Percentiles rank a stretch among this genome's conserved stretches.
Evolutionary conservation across 92 coral and sea anemone genomes (phyloP).

Genomic region (Phenganax marumi): DNA sequence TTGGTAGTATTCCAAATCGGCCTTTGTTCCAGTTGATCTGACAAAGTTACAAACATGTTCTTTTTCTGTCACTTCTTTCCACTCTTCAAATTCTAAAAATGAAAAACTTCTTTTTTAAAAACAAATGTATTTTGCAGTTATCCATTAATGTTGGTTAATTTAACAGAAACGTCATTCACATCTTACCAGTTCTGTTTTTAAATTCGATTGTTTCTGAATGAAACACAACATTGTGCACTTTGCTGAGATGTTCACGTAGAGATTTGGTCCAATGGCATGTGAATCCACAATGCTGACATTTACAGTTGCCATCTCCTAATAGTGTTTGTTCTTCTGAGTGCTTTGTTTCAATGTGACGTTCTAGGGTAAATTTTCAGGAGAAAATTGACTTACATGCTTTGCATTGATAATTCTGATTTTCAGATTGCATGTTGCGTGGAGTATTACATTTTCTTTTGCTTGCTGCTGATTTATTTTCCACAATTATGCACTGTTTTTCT

Average conservation of each 20-base stretch:
- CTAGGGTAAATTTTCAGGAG: constrained; percentile 4
- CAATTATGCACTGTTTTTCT: no score
- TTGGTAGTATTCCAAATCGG: constrained; percentile 41
- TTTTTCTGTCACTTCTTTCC: constrained; percentile 55
- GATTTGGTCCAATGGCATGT: constrained; percentile 39
- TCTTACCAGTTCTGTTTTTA: constrained; percentile 32
- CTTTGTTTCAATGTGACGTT: constrained; percentile 21
- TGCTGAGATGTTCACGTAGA: constrained; percentile 34
- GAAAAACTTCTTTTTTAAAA: not conserved
- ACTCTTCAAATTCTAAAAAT: constrained; percentile 54
- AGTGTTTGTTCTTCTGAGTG: constrained; percentile 36
- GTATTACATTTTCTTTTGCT: not conserved
- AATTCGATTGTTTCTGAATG: constrained; percentile 8
- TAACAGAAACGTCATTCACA: not conserved
- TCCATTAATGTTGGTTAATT: not conserved
- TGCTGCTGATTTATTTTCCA: no score
- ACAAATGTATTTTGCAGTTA: not conserved
- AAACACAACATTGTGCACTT: constrained; percentile 27
- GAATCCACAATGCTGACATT: constrained; percentile 47
- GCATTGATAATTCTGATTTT: constrained; percentile 27
- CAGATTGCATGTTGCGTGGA: not conserved
- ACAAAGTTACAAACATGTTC: constrained; percentile 47
- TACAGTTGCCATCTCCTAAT: constrained; percentile 19
- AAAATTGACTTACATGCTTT: constrained; percentile 11
- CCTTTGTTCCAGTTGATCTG: constrained; percentile 34